Conservation (phyloP, 2,888 invertebrate species). For the Dyspetes luteomarginatus region DNA sequence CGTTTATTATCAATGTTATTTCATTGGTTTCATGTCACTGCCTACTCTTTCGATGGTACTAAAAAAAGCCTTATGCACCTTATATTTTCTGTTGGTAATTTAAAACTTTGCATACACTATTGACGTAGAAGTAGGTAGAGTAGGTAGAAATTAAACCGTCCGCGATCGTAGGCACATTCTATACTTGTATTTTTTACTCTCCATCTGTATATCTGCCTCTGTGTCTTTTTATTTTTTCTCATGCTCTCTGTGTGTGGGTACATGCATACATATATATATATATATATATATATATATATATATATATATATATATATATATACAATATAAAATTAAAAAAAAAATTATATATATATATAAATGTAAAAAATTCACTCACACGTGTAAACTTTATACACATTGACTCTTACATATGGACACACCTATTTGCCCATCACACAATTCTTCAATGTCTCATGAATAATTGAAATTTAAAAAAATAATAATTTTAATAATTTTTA, state of each 20-base stretch:
- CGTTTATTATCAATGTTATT: constrained; percentile 97
- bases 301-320: no score
- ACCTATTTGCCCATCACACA: constrained; percentile 55
- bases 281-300: no score
- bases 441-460: constrained; percentile 32
- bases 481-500: constrained; percentile 9
- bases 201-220: constrained; percentile 11
- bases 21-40: constrained; percentile 99
- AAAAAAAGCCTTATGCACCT: constrained; percentile 83
- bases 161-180: constrained; percentile 76
- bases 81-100: constrained; percentile 83
- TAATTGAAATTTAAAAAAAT: constrained; percentile 27
- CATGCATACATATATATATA: no score
- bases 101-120: constrained; percentile 80
- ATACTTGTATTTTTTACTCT: constrained; percentile 51
- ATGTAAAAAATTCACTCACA: constrained; percentile 39
- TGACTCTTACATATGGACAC: constrained; percentile 58
- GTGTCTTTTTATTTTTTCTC: no score
- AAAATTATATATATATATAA: no score
- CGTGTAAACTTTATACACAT: constrained; percentile 55
- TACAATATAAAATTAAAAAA: no score
- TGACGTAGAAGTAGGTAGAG: constrained; percentile 76
- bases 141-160: constrained; percentile 68
- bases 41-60: constrained; percentile 96
- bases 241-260: no score